A percentile compares a stretch with the other conserved stretches of the same genome.
These are phyloP conservation scores for Platorchestia sp. DNA, from an alignment of 1,140 invertebrate genomes.

Conservation along the genomic window DNA sequence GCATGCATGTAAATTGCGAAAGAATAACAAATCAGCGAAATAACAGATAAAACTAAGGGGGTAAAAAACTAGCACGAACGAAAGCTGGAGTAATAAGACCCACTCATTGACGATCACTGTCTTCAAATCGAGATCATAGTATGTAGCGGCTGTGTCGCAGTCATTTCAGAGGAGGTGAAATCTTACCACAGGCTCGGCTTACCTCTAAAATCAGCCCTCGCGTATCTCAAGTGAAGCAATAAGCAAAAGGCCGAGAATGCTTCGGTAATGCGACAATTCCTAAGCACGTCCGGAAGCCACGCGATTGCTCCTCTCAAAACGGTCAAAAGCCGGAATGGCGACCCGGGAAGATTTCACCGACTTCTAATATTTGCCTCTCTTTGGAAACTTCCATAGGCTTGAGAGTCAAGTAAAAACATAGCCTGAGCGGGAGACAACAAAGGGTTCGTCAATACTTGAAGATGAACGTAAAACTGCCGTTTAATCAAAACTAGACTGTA, in stretches of 20 bases:
- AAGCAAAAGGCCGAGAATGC: constrained; percentile 25
- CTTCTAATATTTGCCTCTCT: neutral
- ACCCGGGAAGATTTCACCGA: neutral
- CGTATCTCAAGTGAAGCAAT: neutral
- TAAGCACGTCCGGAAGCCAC: neutral
- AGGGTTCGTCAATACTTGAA: neutral
- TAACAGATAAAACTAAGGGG: neutral
- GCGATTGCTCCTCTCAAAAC: constrained; percentile 34
- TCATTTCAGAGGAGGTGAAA: neutral
- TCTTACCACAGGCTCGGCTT: neutral
- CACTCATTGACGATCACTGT: neutral
- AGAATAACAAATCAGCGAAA: neutral
- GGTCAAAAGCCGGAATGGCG: constrained; percentile 21
- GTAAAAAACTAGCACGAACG: neutral
- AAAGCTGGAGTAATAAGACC: neutral
- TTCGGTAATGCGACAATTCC: constrained; percentile 4
- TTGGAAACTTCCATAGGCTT: neutral
- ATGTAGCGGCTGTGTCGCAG: neutral
- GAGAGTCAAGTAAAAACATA: neutral
- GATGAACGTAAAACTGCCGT: neutral
- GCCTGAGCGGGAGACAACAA: neutral
- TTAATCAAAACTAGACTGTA: neutral
- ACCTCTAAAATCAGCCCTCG: neutral
- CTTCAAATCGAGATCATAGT: neutral
- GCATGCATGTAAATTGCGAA: neutral